Percentiles rank a stretch among this genome's conserved stretches.
Evolutionary conservation across 1,140 invertebrate species (phyloP).

Genomic region (Forficula auricularia): DNA sequence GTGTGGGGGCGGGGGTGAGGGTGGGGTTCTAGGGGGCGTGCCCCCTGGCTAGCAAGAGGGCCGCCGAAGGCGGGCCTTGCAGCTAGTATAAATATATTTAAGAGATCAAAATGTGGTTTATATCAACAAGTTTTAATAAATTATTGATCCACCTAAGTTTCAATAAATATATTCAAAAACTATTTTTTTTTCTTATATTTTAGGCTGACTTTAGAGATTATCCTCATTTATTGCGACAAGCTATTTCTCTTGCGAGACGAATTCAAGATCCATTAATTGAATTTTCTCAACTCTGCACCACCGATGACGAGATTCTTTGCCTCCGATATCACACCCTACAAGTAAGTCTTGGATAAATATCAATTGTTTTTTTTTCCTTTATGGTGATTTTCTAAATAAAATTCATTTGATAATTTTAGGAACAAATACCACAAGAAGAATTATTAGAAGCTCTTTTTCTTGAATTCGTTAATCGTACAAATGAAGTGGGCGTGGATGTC

Average conservation of each 20-base stretch:
- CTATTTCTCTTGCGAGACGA: slow-evolving; percentile 77
- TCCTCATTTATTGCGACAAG: slow-evolving; percentile 69
- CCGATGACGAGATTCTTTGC: slow-evolving; percentile 90
- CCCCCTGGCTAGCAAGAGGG: too few species aligned
- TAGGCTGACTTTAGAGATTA: slow-evolving; percentile 79
- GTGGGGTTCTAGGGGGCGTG: too few species aligned
- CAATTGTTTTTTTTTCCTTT: background rate
- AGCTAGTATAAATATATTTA: too few species aligned
- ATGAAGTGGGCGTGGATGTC: slow-evolving; percentile 97
- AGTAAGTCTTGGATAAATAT: slow-evolving; percentile 20
- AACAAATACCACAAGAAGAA: slow-evolving; percentile 70
- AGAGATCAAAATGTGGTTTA: too few species aligned
- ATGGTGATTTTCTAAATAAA: background rate
- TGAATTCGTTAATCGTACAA: slow-evolving; percentile 84
- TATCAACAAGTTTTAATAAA: too few species aligned
- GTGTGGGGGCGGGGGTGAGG: too few species aligned
- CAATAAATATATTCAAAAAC: background rate
- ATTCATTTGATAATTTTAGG: slow-evolving; percentile 31
- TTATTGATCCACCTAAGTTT: too few species aligned
- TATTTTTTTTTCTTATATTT: slow-evolving; percentile 14
- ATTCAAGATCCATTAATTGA: slow-evolving; percentile 93
- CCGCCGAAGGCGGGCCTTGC: too few species aligned
- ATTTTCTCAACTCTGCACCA: slow-evolving; percentile 85
- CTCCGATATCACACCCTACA: slow-evolving; percentile 79
- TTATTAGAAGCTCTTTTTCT: slow-evolving; percentile 66